Conservation (phyloP, 2,888 invertebrate species). For the Scaptomyza reducta region DNA sequence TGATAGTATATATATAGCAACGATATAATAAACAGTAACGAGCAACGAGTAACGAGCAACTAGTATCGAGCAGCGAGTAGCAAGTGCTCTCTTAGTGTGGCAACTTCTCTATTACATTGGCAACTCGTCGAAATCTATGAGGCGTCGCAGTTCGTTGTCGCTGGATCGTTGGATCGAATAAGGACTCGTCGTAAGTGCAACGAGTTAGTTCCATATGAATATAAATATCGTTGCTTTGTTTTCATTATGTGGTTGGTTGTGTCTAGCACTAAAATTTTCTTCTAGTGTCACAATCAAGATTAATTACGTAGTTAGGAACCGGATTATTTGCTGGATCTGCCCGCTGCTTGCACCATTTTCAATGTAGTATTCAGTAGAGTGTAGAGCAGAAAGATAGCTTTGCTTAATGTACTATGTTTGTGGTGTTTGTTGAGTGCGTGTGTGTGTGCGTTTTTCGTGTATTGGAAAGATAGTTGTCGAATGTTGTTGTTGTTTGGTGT, state of each 20-base stretch:
- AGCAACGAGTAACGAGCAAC: slow-evolving; percentile 26
- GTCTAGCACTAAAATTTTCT: slow-evolving; percentile 51
- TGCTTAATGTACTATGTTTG: slow-evolving; percentile 10
- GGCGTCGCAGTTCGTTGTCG: slow-evolving; percentile 50
- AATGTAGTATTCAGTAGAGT: slow-evolving; percentile 26
- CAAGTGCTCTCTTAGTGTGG: slow-evolving; percentile 22
- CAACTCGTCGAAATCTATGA: slow-evolving; percentile 45
- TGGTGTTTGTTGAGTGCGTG: neutral
- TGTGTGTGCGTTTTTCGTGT: slow-evolving; percentile 27
- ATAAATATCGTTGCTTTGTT: slow-evolving; percentile 48
- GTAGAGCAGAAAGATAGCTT: slow-evolving; percentile 43
- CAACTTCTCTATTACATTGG: slow-evolving; percentile 64
- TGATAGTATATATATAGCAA: neutral
- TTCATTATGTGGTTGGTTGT: slow-evolving; percentile 7
- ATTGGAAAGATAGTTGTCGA: slow-evolving; percentile 56
- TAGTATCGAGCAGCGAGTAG: slow-evolving; percentile 8
- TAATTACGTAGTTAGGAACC: slow-evolving; percentile 58
- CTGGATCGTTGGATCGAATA: slow-evolving; percentile 50
- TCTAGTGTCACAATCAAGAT: slow-evolving; percentile 66
- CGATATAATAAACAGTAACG: slow-evolving; percentile 33
- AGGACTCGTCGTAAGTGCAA: slow-evolving; percentile 40
- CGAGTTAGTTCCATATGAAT: slow-evolving; percentile 41
- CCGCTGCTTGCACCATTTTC: slow-evolving; percentile 59
- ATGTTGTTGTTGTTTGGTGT: slow-evolving; percentile 35
- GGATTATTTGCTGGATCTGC: slow-evolving; percentile 42